phyloP scores from a whole-genome alignment of 2,113 vertebrate species.

The Engystomops pustulosus region DNA sequence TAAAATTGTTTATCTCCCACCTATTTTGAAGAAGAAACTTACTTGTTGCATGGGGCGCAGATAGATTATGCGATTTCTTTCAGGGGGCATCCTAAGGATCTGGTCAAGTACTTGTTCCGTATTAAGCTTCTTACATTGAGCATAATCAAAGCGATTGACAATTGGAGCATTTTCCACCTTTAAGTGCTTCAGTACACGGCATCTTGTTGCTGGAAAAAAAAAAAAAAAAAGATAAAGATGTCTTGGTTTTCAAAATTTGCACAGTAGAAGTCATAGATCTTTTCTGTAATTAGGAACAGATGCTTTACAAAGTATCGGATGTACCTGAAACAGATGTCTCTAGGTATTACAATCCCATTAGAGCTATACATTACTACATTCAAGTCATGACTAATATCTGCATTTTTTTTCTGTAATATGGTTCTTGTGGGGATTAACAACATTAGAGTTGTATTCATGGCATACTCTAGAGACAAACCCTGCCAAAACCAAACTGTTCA shows the following conservation, averaged over 20 bases:
- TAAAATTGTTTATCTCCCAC: not conserved
- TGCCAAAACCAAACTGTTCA: no score
- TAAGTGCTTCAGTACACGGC: slow-evolving; percentile 92
- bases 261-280: not conserved
- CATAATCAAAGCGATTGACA: slow-evolving; percentile 95
- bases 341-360: not conserved
- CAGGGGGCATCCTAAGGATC: slow-evolving; percentile 93
- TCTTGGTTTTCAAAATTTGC: no score
- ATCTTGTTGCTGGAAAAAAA: slow-evolving; percentile 85
- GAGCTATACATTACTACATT: not conserved
- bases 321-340: not conserved
- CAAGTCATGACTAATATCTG: not conserved
- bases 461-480: no score
- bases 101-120: slow-evolving; percentile 97
- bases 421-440: no score
- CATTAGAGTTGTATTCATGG: no score
- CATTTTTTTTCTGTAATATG: no score
- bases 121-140: slow-evolving; percentile 96
- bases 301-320: not conserved
- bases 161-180: slow-evolving; percentile 91
- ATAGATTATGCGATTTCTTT: slow-evolving; percentile 96
- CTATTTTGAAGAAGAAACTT: not conserved
- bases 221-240: not conserved
- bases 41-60: slow-evolving; percentile 99
- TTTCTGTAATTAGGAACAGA: not conserved